phyloP scores from a whole-genome alignment of 1,140 invertebrate species.

The fruit fly (Drosophila melanogaster) region Release_6_plus_ISO1_MT NC_004354.4:3175501-3176000 shows the following conservation, averaged over 20 bases:
- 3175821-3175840: no score
- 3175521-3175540: constrained; percentile 51
- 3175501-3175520: constrained; percentile 69
- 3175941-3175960: constrained; percentile 49
- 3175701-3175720: no score
- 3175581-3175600: constrained; percentile 46
- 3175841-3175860: no score
- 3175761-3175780: no score
- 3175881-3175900: no score
- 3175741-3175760: no score
- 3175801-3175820: no score
- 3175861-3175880: no score
- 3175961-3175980: constrained; percentile 30
- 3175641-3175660: constrained; percentile 67
- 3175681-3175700: no score
- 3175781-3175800: no score
- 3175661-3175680: constrained; percentile 2
- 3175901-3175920: not conserved
- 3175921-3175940: constrained; percentile 35
- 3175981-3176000: constrained; percentile 58
- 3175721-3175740: no score
- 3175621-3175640: constrained; percentile 58
- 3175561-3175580: constrained; percentile 24
- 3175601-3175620: constrained; percentile 72
- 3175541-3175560: constrained; percentile 51